A percentile compares a stretch with the other conserved stretches of the same genome.
phyloP scores from a whole-genome alignment of 2,113 vertebrate species.

The Salvelinus sp. region DNA sequence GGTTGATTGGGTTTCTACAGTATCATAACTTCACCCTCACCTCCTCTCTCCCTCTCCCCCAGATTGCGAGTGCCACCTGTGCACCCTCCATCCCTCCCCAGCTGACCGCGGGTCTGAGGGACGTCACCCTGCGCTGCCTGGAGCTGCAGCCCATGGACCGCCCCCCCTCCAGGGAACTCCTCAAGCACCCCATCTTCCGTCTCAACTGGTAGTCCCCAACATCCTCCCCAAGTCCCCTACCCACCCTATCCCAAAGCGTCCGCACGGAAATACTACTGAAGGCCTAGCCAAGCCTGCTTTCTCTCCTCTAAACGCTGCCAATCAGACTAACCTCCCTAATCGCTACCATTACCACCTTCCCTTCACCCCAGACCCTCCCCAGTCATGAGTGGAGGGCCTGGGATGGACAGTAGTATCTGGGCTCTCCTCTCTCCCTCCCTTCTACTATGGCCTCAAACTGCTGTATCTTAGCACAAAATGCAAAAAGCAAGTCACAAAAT shows the following conservation, averaged over 20 bases:
- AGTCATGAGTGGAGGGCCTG: background rate
- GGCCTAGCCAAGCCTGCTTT: conserved; percentile 43
- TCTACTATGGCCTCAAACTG: conserved; percentile 74
- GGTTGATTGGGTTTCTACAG: background rate
- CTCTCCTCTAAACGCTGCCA: conserved; percentile 22
- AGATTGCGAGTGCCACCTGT: conserved; percentile 89
- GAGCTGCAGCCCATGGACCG: conserved; percentile 89
- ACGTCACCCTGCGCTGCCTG: conserved; percentile 86
- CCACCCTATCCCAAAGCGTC: background rate
- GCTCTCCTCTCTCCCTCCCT: conserved; percentile 41
- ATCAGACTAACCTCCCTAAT: conserved; percentile 28
- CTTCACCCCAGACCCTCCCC: background rate
- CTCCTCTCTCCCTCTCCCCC: background rate
- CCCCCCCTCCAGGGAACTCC: conserved; percentile 83
- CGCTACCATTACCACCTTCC: background rate
- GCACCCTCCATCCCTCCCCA: conserved; percentile 84
- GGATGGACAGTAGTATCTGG: conserved; percentile 15
- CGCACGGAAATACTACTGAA: conserved; percentile 62
- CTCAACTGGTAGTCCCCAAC: conserved; percentile 75
- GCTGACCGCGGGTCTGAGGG: conserved; percentile 83
- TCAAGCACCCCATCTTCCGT: conserved; percentile 88
- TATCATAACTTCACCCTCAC: background rate
- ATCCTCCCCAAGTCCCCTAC: background rate
- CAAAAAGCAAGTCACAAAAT: conserved; percentile 57
- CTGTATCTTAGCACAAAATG: conserved; percentile 74